phyloP scores from a whole-genome alignment of 2,113 vertebrate species.

The Seriola quinqueradiata region DNA sequence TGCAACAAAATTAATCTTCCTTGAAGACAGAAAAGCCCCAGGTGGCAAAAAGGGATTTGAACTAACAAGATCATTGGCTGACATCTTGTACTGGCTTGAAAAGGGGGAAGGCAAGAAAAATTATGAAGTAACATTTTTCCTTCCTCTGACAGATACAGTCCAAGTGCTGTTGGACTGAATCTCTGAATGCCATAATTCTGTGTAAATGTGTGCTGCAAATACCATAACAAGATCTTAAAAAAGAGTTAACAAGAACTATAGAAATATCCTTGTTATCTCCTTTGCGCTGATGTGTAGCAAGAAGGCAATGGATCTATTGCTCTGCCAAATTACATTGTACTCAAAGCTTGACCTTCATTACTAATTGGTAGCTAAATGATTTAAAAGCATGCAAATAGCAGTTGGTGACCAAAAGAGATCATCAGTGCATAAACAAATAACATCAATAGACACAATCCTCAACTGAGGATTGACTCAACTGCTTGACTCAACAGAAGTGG shows the following conservation, averaged over 20 bases:
- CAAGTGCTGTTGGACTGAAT: neutral
- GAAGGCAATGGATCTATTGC: neutral
- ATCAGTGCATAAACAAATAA: constrained; percentile 19
- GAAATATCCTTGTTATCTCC: neutral
- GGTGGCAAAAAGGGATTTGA: neutral
- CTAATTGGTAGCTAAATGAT: constrained; percentile 50
- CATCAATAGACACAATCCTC: constrained; percentile 28
- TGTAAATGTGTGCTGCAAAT: neutral
- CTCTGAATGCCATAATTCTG: neutral
- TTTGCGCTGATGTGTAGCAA: neutral
- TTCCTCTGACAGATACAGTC: neutral
- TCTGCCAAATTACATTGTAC: constrained; percentile 16
- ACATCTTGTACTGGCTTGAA: neutral
- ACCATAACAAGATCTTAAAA: neutral
- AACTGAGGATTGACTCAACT: neutral
- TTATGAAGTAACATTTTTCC: neutral
- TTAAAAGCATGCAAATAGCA: constrained; percentile 46
- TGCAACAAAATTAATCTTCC: neutral
- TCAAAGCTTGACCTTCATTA: constrained; percentile 36
- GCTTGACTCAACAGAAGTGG: constrained; percentile 33
- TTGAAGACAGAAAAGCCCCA: neutral
- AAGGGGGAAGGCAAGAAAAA: neutral
- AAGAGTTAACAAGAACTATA: neutral
- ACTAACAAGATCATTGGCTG: neutral
- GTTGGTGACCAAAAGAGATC: constrained; percentile 37